These are phyloP conservation scores for Apodemia hepburni DNA, from an alignment of 2,888 invertebrate species.

Conservation along the genomic window DNA sequence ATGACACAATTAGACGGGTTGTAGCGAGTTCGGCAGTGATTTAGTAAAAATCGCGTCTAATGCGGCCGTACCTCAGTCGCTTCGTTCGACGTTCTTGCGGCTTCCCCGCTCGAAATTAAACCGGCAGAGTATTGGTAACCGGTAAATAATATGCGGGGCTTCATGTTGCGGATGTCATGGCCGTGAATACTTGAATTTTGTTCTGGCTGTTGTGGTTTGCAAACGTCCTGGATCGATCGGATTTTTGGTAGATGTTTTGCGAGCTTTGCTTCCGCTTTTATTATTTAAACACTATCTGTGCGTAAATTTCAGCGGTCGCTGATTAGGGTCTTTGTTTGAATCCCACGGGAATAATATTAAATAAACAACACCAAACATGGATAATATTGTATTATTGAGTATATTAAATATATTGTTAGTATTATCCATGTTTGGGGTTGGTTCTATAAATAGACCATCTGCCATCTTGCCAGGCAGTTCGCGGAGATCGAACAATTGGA, in stretches of 20 bases:
- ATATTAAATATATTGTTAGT: no score
- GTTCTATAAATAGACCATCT: no score
- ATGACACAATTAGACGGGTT: no score
- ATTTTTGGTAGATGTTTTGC: not conserved
- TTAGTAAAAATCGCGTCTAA: slow-evolving; percentile 28
- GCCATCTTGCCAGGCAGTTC: no score
- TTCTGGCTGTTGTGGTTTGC: slow-evolving; percentile 17
- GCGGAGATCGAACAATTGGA: no score
- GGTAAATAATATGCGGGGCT: slow-evolving; percentile 26
- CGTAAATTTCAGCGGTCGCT: not conserved
- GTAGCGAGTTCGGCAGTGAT: no score
- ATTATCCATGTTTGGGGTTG: no score
- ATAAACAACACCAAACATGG: no score
- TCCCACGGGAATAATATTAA: no score
- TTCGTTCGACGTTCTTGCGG: slow-evolving; percentile 43
- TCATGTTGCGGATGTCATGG: slow-evolving; percentile 18
- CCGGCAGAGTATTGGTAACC: slow-evolving; percentile 34
- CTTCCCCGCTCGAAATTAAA: slow-evolving; percentile 52
- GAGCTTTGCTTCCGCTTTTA: not conserved
- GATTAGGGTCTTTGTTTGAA: not conserved
- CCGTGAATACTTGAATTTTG: slow-evolving; percentile 22
- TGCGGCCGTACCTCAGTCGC: slow-evolving; percentile 28
- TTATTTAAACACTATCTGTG: not conserved
- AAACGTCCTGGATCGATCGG: slow-evolving; percentile 16
- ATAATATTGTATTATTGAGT: no score